A percentile compares a stretch with the other conserved stretches of the same genome.
These are phyloP conservation scores for Chrysogorgia sp. DNA, from an alignment of 92 coral and sea anemone genomes.

Conservation along the genomic window DNA sequence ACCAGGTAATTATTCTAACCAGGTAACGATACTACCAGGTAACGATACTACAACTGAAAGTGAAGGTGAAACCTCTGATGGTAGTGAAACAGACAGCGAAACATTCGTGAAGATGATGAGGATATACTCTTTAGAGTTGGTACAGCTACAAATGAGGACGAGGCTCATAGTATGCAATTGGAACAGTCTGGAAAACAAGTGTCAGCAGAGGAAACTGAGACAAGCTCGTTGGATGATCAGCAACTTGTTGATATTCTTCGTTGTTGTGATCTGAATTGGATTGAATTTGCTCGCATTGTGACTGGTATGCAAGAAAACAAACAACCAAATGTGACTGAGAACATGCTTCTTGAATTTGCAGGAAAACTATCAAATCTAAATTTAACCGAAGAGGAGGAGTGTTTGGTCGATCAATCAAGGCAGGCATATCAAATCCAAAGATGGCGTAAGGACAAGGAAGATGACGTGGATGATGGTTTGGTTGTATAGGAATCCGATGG, in stretches of 20 bases:
- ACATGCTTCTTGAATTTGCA: slow-evolving; percentile 56
- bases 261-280: slow-evolving; percentile 65
- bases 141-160: slow-evolving; percentile 6
- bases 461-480: slow-evolving; percentile 23
- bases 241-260: slow-evolving; percentile 57
- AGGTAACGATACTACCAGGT: slow-evolving; percentile 12
- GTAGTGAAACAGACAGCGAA: slow-evolving; percentile 32
- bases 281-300: slow-evolving; percentile 56
- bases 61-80: slow-evolving; percentile 47
- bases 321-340: slow-evolving; percentile 44
- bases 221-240: slow-evolving; percentile 46
- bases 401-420: slow-evolving; percentile 55
- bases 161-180: slow-evolving; percentile 7
- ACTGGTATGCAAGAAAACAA: slow-evolving; percentile 38
- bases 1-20: slow-evolving; percentile 40
- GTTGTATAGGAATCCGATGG: slow-evolving; percentile 41
- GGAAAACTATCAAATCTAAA: slow-evolving; percentile 58
- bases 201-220: slow-evolving; percentile 17
- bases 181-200: slow-evolving; percentile 6
- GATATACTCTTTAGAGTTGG: not conserved
- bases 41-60: too few relatives aligned
- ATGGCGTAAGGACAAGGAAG: slow-evolving; percentile 20
- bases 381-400: slow-evolving; percentile 50
- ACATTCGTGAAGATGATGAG: not conserved
- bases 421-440: slow-evolving; percentile 54